These are phyloP conservation scores for Adelges cooleyi DNA, from an alignment of 1,140 invertebrate genomes.

Conservation along the genomic window DNA sequence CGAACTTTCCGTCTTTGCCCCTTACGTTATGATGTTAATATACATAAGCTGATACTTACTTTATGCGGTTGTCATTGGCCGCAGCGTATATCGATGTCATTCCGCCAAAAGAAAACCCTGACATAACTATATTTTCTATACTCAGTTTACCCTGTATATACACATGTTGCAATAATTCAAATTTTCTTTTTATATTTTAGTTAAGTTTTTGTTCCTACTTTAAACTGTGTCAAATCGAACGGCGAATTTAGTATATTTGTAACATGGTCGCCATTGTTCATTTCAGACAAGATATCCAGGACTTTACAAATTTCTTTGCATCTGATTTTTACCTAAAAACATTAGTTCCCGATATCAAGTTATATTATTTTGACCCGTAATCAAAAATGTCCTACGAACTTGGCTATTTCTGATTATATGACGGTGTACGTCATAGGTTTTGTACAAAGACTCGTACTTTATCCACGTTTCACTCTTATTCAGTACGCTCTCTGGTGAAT, in stretches of 20 bases:
- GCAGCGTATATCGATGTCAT: conserved; percentile 47
- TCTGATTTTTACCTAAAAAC: conserved; percentile 41
- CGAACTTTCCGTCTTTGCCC: too few species aligned
- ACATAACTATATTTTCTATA: conserved; percentile 42
- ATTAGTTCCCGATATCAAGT: too few species aligned
- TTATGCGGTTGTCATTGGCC: conserved; percentile 44
- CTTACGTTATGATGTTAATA: too few species aligned
- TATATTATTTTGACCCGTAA: too few species aligned
- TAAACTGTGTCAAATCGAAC: conserved; percentile 37
- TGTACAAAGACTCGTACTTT: conserved; percentile 34
- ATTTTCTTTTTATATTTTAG: neutral
- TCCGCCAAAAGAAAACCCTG: conserved; percentile 59
- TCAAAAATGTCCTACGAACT: too few species aligned
- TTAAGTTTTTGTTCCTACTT: conserved; percentile 29
- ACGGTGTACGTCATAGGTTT: neutral
- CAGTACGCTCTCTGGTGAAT: conserved; percentile 35
- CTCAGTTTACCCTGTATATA: conserved; percentile 45
- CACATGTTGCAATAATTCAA: neutral
- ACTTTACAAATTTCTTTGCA: conserved; percentile 45
- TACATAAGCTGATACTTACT: conserved; percentile 43
- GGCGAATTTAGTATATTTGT: conserved; percentile 43
- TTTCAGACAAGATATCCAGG: conserved; percentile 43
- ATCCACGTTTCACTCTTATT: conserved; percentile 36
- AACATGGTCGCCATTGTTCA: conserved; percentile 44
- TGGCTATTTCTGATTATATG: conserved; percentile 3